Evolutionary conservation across 37 sponge, comb jelly and placozoan genomes (phyloP).

Genomic region (Petrosia ficiformis): DNA sequence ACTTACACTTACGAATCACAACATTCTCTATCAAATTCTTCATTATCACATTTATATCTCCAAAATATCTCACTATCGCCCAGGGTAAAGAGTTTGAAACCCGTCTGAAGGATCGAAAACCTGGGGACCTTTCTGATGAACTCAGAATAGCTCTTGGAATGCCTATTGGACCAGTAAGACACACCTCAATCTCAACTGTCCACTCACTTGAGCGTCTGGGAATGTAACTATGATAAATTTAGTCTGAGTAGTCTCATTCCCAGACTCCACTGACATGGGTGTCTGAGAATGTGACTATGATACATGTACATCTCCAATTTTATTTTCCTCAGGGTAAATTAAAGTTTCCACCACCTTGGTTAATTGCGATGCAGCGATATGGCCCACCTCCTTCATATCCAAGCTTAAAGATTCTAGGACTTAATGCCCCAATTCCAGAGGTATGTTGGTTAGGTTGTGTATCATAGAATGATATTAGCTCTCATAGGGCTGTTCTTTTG

Average conservation of each 20-base stretch:
- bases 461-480: background rate
- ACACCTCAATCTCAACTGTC: too few species aligned
- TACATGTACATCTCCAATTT: background rate
- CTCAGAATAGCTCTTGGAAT: slow-evolving; percentile 88
- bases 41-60: too few species aligned
- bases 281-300: too few species aligned
- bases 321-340: slow-evolving; percentile 46
- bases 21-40: too few species aligned
- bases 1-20: too few species aligned
- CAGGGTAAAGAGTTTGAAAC: slow-evolving; percentile 99
- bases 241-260: too few species aligned
- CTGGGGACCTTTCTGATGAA: slow-evolving; percentile 92
- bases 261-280: too few species aligned
- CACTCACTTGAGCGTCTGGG: too few species aligned
- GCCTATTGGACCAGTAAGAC: slow-evolving; percentile 84
- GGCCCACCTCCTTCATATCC: slow-evolving; percentile 99
- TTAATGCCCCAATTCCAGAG: slow-evolving; percentile 97
- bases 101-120: slow-evolving; percentile 86
- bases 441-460: slow-evolving; percentile 11
- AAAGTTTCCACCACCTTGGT: slow-evolving; percentile 96
- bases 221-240: too few species aligned
- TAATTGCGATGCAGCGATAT: slow-evolving; percentile 99
- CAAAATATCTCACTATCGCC: background rate
- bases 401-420: slow-evolving; percentile 88
- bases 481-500: slow-evolving; percentile 82